A percentile compares a stretch with the other conserved stretches of the same genome.
Conservation (phyloP, 2,797 vertebrate species). For the Adelosebastes latens region DNA sequence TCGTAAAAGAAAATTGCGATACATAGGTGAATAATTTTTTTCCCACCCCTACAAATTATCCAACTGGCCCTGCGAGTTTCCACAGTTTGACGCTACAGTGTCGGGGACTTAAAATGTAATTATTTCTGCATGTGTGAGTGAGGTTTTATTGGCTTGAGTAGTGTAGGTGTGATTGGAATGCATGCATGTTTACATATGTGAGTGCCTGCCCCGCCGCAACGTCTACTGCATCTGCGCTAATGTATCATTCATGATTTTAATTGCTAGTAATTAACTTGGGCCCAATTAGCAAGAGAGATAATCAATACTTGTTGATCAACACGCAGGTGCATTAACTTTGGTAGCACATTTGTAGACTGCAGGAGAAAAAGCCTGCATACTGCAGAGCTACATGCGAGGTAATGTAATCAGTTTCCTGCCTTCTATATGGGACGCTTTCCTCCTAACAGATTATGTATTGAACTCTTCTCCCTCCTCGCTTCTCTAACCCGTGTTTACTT, state of each 20-base stretch:
- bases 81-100: constrained; percentile 12
- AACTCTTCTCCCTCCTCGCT: constrained; percentile 37
- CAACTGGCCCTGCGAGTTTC: background rate
- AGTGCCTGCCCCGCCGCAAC: background rate
- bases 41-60: constrained; percentile 10
- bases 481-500: constrained; percentile 59
- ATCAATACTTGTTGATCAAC: constrained; percentile 82
- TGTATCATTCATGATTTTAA: constrained; percentile 83
- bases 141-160: constrained; percentile 33
- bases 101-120: constrained; percentile 22
- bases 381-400: constrained; percentile 27
- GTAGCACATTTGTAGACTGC: constrained; percentile 43
- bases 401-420: constrained; percentile 56
- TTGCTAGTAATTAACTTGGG: constrained; percentile 82
- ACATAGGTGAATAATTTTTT: too few relatives aligned
- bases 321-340: constrained; percentile 67
- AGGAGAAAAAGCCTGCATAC: constrained; percentile 19
- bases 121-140: constrained; percentile 22
- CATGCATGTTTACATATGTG: constrained; percentile 39
- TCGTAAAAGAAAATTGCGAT: too few relatives aligned
- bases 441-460: constrained; percentile 68
- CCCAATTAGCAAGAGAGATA: constrained; percentile 79
- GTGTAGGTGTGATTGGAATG: constrained; percentile 17
- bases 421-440: constrained; percentile 45
- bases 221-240: constrained; percentile 62